Percentiles rank a stretch among this genome's conserved stretches.
These are phyloP conservation scores for Cebidichthys violaceus DNA, from an alignment of 2,113 vertebrate genomes.

Conservation along the genomic window DNA sequence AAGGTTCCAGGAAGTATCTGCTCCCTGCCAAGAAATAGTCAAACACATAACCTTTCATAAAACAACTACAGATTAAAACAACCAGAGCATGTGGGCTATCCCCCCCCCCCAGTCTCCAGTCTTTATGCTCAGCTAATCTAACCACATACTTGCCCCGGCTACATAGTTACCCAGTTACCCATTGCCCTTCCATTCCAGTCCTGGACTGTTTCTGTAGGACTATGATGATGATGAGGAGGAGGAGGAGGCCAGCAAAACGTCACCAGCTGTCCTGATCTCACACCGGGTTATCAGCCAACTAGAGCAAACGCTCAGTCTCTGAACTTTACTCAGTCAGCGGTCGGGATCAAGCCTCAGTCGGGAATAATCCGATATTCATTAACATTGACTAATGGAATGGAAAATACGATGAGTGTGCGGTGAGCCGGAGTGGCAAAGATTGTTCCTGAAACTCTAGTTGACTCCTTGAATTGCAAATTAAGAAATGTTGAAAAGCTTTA, in stretches of 20 bases:
- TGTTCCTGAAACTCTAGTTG: conserved; percentile 33
- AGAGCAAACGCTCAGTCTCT: conserved; percentile 41
- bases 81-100: not conserved
- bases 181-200: not conserved
- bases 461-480: conserved; percentile 26
- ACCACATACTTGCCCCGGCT: not conserved
- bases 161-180: not conserved
- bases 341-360: conserved; percentile 35
- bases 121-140: not conserved
- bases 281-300: conserved; percentile 47
- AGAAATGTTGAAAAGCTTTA: conserved; percentile 25
- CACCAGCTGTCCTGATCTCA: conserved; percentile 25
- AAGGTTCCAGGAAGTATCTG: not conserved
- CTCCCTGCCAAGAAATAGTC: not conserved
- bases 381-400: conserved; percentile 54
- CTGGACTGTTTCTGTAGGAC: not conserved
- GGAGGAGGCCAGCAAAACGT: conserved; percentile 29
- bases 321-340: conserved; percentile 57
- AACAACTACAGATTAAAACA: not conserved
- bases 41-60: not conserved
- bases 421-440: conserved; percentile 41
- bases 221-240: conserved; percentile 16
- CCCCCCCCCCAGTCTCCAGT: not conserved
- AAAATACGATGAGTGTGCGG: conserved; percentile 51
- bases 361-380: conserved; percentile 65